Percentiles rank a stretch among this genome's conserved stretches.
These are phyloP conservation scores for Mermis nigrescens DNA, from an alignment of 2,888 invertebrate genomes.

Conservation along the genomic window DNA sequence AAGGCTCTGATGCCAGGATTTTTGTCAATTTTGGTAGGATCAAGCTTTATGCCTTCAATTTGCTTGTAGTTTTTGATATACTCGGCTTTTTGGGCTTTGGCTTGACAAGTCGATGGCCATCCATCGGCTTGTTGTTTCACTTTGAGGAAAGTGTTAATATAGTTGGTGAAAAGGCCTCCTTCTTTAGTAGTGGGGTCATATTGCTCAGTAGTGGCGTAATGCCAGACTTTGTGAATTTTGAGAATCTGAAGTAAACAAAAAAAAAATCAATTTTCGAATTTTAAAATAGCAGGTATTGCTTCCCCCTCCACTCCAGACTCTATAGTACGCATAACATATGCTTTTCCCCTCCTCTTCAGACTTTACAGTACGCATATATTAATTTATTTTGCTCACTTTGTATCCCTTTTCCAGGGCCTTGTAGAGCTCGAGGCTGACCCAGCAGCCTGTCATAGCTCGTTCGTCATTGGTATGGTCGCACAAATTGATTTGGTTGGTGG, in stretches of 20 bases:
- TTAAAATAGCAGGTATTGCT: too few species aligned
- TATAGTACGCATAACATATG: too few species aligned
- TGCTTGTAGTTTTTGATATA: neutral
- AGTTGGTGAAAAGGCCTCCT: slow-evolving; percentile 20
- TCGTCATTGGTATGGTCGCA: too few species aligned
- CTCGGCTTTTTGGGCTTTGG: neutral
- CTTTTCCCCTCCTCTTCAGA: too few species aligned
- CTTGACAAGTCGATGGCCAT: neutral
- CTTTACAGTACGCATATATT: too few species aligned
- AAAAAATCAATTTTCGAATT: too few species aligned
- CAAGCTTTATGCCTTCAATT: neutral
- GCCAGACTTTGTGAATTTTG: neutral
- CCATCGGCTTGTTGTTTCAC: slow-evolving; percentile 21
- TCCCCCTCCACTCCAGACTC: too few species aligned
- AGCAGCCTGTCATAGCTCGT: too few species aligned
- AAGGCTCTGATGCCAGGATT: slow-evolving; percentile 8
- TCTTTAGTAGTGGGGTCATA: neutral
- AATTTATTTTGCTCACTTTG: too few species aligned
- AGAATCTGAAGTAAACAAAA: neutral
- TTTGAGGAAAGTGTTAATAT: slow-evolving; percentile 21
- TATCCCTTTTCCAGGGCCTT: too few species aligned
- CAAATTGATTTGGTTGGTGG: too few species aligned
- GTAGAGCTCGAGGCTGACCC: too few species aligned
- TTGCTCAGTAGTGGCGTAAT: neutral
- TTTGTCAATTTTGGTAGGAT: neutral